phyloP scores from a whole-genome alignment of 2,797 vertebrate species.

The Rhinella marina region DNA sequence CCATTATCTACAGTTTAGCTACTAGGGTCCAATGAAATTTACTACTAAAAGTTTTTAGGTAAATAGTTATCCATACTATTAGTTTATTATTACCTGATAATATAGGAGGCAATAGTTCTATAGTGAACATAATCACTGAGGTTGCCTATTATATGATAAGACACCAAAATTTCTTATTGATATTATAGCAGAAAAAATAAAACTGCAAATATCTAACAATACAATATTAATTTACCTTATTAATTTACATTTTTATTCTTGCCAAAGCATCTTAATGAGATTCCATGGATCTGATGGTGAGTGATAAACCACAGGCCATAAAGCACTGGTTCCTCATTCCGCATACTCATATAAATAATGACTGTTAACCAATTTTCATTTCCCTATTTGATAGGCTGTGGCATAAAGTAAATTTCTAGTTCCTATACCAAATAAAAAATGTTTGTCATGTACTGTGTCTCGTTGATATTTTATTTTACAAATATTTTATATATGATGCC shows the following conservation, averaged over 20 bases:
- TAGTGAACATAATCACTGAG: not conserved
- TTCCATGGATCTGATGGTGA: constrained; percentile 75
- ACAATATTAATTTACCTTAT: constrained; percentile 68
- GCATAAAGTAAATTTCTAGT: constrained; percentile 69
- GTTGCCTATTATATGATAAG: not conserved
- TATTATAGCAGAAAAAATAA: constrained; percentile 68
- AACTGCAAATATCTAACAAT: constrained; percentile 75
- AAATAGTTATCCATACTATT: not conserved
- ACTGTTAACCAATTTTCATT: constrained; percentile 71
- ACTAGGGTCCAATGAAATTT: not conserved
- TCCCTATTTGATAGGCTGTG: constrained; percentile 72
- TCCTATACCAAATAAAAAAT: constrained; percentile 21
- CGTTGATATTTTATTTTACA: not conserved
- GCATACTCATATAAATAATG: constrained; percentile 76
- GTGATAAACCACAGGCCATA: constrained; percentile 77
- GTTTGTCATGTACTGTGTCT: not conserved
- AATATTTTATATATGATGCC: constrained; percentile 1
- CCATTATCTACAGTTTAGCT: too few species aligned
- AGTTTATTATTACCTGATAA: not conserved
- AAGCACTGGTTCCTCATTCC: constrained; percentile 76
- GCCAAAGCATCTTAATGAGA: constrained; percentile 73
- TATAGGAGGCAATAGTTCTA: not conserved
- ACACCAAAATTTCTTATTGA: constrained; percentile 23
- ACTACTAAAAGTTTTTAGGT: not conserved
- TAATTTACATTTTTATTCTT: constrained; percentile 74